Percentiles rank a stretch among this genome's conserved stretches.
Conservation (phyloP, 2,797 vertebrate species). For the Premnoplex brunnescens region DNA sequence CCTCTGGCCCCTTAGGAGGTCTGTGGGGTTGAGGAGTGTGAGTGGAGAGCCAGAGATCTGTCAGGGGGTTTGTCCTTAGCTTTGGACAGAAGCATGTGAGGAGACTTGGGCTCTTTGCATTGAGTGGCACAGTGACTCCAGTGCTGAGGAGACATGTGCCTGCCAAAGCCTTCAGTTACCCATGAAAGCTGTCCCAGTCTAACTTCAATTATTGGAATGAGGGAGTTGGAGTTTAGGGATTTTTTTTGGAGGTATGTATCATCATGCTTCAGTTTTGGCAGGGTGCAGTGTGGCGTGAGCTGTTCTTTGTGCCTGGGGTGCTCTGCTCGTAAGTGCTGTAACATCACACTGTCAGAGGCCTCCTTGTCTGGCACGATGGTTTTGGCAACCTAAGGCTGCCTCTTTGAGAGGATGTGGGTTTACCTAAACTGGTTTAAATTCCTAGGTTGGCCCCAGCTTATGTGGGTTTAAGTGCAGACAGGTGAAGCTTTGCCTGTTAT, state of each 20-base stretch:
- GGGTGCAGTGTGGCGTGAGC: fast-evolving
- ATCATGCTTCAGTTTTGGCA: neutral
- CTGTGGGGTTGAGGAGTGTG: neutral
- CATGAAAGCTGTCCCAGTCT: neutral
- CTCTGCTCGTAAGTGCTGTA: fast-evolving
- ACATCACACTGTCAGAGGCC: fast-evolving
- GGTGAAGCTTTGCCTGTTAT: neutral
- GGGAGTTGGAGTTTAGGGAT: neutral
- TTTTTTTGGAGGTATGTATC: neutral
- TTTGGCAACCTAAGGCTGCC: neutral
- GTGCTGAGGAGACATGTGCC: neutral
- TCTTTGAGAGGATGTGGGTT: neutral
- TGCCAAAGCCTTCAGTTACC: neutral
- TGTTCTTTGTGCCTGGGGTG: neutral
- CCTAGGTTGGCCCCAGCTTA: neutral
- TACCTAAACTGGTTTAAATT: neutral
- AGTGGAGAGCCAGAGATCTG: neutral
- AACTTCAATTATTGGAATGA: neutral
- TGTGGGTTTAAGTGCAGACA: neutral
- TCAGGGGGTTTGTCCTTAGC: neutral
- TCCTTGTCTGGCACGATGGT: neutral
- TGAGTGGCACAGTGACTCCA: neutral
- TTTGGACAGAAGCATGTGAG: neutral
- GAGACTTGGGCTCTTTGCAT: neutral
- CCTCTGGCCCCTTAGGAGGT: neutral